Percentiles rank a stretch among this genome's conserved stretches.
phyloP scores from a whole-genome alignment of 1,140 invertebrate species.

The Colletes gigas region DNA sequence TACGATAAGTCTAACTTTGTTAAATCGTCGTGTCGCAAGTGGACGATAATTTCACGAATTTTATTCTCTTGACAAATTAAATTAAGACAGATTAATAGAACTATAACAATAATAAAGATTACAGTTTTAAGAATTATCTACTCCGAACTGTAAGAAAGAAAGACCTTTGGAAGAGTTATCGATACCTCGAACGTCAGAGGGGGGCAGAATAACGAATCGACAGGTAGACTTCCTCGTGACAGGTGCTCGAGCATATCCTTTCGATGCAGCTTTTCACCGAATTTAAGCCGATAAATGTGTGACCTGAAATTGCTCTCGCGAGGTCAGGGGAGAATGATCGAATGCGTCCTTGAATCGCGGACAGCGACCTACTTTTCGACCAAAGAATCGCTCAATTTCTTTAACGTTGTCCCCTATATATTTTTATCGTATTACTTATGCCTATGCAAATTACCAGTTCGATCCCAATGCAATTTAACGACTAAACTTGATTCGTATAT shows the following conservation, averaged over 20 bases:
- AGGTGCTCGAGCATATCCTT: not conserved
- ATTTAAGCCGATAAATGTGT: constrained; percentile 19
- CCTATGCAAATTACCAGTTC: no score
- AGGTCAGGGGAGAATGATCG: constrained; percentile 44
- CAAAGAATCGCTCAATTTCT: not conserved
- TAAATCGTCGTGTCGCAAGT: no score
- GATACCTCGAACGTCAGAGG: constrained; percentile 18
- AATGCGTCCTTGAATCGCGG: constrained; percentile 48
- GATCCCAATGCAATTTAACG: no score
- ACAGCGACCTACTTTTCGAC: constrained; percentile 37
- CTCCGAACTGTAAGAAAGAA: no score
- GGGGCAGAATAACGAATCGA: not conserved
- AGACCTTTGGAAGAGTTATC: not conserved
- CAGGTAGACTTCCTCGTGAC: not conserved
- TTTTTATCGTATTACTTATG: not conserved
- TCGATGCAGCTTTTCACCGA: constrained; percentile 8
- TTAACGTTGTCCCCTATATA: not conserved
- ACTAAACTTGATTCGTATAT: no score
- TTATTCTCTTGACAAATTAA: no score
- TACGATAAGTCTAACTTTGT: no score
- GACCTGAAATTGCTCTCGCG: constrained; percentile 23
- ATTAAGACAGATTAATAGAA: no score
- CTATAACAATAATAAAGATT: no score
- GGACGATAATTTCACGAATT: no score
- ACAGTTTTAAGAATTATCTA: no score